Evolutionary conservation across 2,888 invertebrate species (phyloP).

Genomic region (Phengaris alcon): DNA sequence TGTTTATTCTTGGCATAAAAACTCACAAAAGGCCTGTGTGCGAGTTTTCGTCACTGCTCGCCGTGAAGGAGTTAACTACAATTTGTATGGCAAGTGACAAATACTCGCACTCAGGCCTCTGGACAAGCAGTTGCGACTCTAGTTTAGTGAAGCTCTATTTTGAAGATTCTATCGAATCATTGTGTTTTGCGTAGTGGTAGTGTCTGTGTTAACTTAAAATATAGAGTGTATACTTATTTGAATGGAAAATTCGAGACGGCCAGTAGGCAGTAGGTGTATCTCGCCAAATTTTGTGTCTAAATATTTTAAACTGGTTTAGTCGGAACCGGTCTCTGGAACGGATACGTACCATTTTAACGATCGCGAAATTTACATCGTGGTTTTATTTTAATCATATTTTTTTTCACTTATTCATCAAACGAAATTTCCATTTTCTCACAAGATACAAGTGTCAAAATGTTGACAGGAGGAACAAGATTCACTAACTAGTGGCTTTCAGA

Average conservation of each 20-base stretch:
- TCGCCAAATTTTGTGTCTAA: slow-evolving; percentile 22
- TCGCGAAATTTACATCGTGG: not conserved
- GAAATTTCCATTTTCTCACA: not conserved
- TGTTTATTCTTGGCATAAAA: not conserved
- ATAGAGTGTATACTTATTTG: not conserved
- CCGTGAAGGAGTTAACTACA: too few species aligned
- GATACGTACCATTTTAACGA: slow-evolving; percentile 4
- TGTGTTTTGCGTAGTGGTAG: too few species aligned
- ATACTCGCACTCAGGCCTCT: too few species aligned
- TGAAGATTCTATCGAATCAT: not conserved
- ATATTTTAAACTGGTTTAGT: slow-evolving; percentile 26
- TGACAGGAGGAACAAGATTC: not conserved
- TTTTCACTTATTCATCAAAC: not conserved
- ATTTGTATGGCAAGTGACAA: too few species aligned
- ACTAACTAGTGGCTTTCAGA: too few species aligned
- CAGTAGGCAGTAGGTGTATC: not conserved
- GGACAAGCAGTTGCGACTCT: not conserved
- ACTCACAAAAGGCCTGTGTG: not conserved
- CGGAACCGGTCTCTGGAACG: slow-evolving; percentile 12
- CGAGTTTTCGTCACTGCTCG: too few species aligned
- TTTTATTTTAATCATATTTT: not conserved
- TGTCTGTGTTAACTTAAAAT: too few species aligned
- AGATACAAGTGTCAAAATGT: not conserved
- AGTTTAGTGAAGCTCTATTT: not conserved
- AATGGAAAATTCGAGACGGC: not conserved